These are phyloP conservation scores for Diplodus puntazzo DNA, from an alignment of 2,797 vertebrate species.

Conservation along the genomic window DNA sequence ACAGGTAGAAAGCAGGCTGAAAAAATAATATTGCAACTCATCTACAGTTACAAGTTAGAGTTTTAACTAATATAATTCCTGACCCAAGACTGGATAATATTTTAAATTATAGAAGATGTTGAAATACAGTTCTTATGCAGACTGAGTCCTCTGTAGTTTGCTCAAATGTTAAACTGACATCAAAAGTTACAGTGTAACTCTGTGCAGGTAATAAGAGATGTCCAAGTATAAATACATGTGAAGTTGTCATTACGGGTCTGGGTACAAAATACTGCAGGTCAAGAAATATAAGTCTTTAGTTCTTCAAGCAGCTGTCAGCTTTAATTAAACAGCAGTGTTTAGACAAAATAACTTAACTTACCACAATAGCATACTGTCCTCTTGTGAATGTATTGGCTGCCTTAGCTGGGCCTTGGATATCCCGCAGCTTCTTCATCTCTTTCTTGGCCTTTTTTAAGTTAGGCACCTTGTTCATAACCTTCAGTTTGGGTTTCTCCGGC, in stretches of 20 bases:
- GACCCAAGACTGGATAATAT: neutral
- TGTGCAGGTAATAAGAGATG: neutral
- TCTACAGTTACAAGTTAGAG: neutral
- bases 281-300: neutral
- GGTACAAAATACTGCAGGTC: neutral
- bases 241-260: neutral
- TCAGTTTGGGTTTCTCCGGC: conserved; percentile 90
- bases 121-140: neutral
- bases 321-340: neutral
- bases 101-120: neutral
- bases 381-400: conserved; percentile 84
- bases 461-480: conserved; percentile 91
- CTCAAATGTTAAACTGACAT: neutral
- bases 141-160: neutral
- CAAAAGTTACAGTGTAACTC: neutral
- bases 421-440: conserved; percentile 88
- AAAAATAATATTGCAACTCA: neutral
- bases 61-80: neutral
- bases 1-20: neutral
- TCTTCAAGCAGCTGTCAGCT: neutral
- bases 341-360: conserved; percentile 74
- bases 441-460: conserved; percentile 87
- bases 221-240: neutral
- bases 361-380: conserved; percentile 94
- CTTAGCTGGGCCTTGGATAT: conserved; percentile 90